These are phyloP conservation scores for Tachystola acroxantha DNA, from an alignment of 2,888 invertebrate species.

Conservation along the genomic window DNA sequence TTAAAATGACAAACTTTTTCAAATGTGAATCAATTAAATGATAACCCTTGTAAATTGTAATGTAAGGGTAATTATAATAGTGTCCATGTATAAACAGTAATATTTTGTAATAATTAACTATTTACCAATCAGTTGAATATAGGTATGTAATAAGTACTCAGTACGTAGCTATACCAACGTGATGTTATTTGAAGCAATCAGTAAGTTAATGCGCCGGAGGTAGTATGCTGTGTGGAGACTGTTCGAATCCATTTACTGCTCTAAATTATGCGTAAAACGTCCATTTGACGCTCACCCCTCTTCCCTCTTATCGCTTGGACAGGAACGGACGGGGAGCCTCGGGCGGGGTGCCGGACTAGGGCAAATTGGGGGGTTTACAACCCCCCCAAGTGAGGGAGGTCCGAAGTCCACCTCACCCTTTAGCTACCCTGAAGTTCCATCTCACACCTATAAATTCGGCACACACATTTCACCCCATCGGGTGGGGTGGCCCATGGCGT, in stretches of 20 bases:
- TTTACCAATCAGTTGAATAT: too few species aligned
- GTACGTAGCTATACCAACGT: background rate
- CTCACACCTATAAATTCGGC: slow-evolving; percentile 78
- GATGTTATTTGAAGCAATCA: slow-evolving; percentile 6
- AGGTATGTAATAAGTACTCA: too few species aligned
- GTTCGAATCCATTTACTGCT: slow-evolving; percentile 79
- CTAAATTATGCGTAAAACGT: slow-evolving; percentile 80
- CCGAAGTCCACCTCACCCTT: slow-evolving; percentile 78
- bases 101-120: too few species aligned
- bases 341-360: slow-evolving; percentile 77
- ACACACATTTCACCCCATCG: slow-evolving; percentile 74
- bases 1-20: too few species aligned
- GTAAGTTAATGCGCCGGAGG: slow-evolving; percentile 33
- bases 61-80: too few species aligned
- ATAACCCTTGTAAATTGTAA: too few species aligned
- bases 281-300: slow-evolving; percentile 77
- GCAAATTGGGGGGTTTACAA: slow-evolving; percentile 68
- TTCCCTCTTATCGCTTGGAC: slow-evolving; percentile 78
- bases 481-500: slow-evolving; percentile 61
- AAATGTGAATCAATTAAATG: too few species aligned
- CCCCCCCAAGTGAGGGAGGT: slow-evolving; percentile 68
- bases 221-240: slow-evolving; percentile 68
- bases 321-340: slow-evolving; percentile 67
- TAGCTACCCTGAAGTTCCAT: slow-evolving; percentile 78
- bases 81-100: too few species aligned